Percentiles rank a stretch among this genome's conserved stretches.
These are phyloP conservation scores for Tragelaphus scriptus DNA, from an alignment of 2,113 vertebrate species.

Conservation along the genomic window DNA sequence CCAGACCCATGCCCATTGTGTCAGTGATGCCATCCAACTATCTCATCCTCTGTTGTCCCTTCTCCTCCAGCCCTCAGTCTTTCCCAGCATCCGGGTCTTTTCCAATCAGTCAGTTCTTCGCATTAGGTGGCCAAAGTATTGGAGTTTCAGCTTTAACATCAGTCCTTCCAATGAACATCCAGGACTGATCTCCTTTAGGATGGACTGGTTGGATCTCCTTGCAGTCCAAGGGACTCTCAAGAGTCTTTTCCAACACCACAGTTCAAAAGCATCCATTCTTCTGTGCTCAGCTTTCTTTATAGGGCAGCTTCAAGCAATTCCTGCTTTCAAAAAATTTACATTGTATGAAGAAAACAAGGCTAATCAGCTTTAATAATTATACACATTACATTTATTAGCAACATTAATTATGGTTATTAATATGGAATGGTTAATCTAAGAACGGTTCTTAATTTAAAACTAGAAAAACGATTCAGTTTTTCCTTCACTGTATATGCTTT, in stretches of 20 bases:
- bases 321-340: not conserved
- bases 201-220: too few species aligned
- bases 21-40: not conserved
- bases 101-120: too few species aligned
- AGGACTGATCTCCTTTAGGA: too few species aligned
- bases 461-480: not conserved
- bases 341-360: not conserved
- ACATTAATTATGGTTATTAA: not conserved
- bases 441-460: not conserved
- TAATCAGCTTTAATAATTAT: not conserved
- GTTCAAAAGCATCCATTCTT: not conserved
- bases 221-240: not conserved
- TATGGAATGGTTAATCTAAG: not conserved
- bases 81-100: too few species aligned
- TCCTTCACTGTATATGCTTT: not conserved
- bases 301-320: not conserved
- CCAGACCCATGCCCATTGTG: not conserved
- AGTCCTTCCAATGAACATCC: too few species aligned
- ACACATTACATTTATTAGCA: not conserved
- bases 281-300: not conserved
- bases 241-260: not conserved
- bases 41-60: too few species aligned
- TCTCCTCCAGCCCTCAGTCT: too few species aligned
- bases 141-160: too few species aligned
- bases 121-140: too few species aligned